phyloP scores from a whole-genome alignment of 2,797 vertebrate species.

The Pangasius krempfi region DNA sequence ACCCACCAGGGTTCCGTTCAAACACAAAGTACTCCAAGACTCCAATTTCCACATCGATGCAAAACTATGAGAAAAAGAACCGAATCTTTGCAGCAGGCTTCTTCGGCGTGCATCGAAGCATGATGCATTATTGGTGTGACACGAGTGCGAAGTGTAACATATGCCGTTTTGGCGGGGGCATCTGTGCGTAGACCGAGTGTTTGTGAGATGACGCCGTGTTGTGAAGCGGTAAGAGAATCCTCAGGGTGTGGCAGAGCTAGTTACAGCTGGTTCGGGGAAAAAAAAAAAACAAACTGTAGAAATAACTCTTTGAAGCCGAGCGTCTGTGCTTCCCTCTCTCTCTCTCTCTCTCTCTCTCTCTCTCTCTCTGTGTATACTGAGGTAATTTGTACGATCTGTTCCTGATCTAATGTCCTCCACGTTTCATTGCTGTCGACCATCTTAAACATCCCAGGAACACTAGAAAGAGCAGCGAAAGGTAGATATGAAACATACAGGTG shows the following conservation, averaged over 20 bases:
- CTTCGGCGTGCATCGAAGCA: neutral
- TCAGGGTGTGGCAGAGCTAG: constrained; percentile 22
- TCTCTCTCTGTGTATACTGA: neutral
- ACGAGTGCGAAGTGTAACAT: constrained; percentile 21
- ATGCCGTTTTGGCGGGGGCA: constrained; percentile 2
- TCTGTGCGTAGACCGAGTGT: neutral
- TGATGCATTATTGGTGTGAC: neutral
- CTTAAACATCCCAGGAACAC: constrained; percentile 8
- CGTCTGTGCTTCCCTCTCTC: neutral
- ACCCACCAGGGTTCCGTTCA: neutral
- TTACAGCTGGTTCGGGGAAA: constrained; percentile 22
- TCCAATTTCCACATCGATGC: neutral
- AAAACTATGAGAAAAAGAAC: neutral
- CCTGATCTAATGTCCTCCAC: constrained; percentile 33
- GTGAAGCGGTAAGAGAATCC: constrained; percentile 22
- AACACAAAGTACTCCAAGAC: neutral
- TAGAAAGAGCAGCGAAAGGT: constrained; percentile 11
- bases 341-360: neutral
- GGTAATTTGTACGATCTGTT: neutral
- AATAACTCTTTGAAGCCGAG: constrained; percentile 24
- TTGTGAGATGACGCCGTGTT: neutral
- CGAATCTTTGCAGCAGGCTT: neutral
- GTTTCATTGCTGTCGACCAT: constrained; percentile 50
- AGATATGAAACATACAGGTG: constrained; percentile 3
- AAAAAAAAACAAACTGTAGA: constrained; percentile 21